A percentile compares a stretch with the other conserved stretches of the same genome.
These are phyloP conservation scores for Enteromius anoplus DNA, from an alignment of 2,797 vertebrate species.

Conservation along the genomic window DNA sequence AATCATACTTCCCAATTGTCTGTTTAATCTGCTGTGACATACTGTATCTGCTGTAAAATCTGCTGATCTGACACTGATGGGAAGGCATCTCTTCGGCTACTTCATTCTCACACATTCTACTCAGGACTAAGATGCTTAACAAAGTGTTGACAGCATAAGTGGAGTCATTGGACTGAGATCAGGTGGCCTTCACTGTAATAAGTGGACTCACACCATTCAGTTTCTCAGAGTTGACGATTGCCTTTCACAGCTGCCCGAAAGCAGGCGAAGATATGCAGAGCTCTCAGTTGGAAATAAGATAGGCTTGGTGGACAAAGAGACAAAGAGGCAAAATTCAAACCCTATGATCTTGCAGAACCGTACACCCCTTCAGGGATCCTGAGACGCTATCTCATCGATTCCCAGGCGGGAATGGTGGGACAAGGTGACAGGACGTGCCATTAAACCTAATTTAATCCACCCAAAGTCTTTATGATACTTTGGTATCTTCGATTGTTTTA, in stretches of 20 bases:
- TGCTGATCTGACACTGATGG: slow-evolving; percentile 29
- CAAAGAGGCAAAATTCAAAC: slow-evolving; percentile 65
- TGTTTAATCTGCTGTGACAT: background rate
- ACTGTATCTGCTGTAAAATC: slow-evolving; percentile 4
- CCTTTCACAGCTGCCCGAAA: slow-evolving; percentile 52
- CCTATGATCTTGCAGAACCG: slow-evolving; percentile 71
- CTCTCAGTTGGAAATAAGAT: slow-evolving; percentile 72
- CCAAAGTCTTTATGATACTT: background rate
- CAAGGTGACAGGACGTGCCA: slow-evolving; percentile 61
- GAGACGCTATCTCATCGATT: slow-evolving; percentile 53
- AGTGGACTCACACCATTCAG: slow-evolving; percentile 70
- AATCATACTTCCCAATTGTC: background rate
- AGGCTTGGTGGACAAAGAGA: slow-evolving; percentile 66
- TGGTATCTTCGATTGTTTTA: background rate
- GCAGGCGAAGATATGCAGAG: slow-evolving; percentile 60
- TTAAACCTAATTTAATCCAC: slow-evolving; percentile 57
- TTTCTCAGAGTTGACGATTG: slow-evolving; percentile 62
- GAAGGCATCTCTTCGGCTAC: slow-evolving; percentile 36
- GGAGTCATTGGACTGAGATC: slow-evolving; percentile 70
- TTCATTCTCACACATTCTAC: slow-evolving; percentile 60
- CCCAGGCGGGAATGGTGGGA: slow-evolving; percentile 57
- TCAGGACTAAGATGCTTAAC: slow-evolving; percentile 72
- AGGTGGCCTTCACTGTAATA: slow-evolving; percentile 65
- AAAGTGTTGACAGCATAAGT: slow-evolving; percentile 80
- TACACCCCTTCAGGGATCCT: slow-evolving; percentile 74